Evolutionary conservation across 35 echinoderm and acorn worm species (phyloP), one percentile per base, ranked within the genome.

Genomic region (Hemicentrotus pulcherrimus): DNA sequence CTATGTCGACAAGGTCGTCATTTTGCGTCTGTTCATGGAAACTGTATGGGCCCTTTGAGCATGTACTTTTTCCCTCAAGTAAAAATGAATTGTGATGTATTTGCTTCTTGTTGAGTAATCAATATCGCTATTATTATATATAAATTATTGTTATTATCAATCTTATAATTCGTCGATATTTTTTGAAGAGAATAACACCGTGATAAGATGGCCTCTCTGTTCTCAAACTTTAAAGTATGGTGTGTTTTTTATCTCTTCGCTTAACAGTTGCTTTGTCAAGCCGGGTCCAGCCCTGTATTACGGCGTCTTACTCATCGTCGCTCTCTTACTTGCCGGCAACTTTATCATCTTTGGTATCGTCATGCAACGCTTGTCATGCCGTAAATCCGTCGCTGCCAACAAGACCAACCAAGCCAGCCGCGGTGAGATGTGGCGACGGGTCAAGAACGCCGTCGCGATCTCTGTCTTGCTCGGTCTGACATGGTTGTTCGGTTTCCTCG

Each of bases 401-500:
- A 93, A 93, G 48, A 47, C 48, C 47, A 58, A 93, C 47, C 45
- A 47, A 13, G 46, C 11, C n/a, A 47, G 46, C 24, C 88, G 88
- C 31, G 45, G 46, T 14, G 91, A 47, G 28, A 93, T 28, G 46
- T 93, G 91, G 91, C 46, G 60, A 19, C 94, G 94, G 30, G 86
- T 95, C 32, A 88, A 95, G 46, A 95, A 95, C 88, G 95, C 86
- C n/a, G 52, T 95, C 5, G 87, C 50, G 9, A 95, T 95, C 46
- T 52, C 95, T 12, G 31, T 95, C 19, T 31, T 95, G 33, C 47
- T 95, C 28, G 95, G 95, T 41, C 32, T 95, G 30, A 95, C 95
- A 4, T 94, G 92, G 91, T 30, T 96, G 14, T 96, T 95, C 47
- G 95, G 95, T 55, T 95, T 95, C 88, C 52, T 95, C 16, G 86